Evolutionary conservation across 2,797 vertebrate species (phyloP), one percentile per base, ranked within the genome.

Genomic region (Dromococcyx pavoninus): DNA sequence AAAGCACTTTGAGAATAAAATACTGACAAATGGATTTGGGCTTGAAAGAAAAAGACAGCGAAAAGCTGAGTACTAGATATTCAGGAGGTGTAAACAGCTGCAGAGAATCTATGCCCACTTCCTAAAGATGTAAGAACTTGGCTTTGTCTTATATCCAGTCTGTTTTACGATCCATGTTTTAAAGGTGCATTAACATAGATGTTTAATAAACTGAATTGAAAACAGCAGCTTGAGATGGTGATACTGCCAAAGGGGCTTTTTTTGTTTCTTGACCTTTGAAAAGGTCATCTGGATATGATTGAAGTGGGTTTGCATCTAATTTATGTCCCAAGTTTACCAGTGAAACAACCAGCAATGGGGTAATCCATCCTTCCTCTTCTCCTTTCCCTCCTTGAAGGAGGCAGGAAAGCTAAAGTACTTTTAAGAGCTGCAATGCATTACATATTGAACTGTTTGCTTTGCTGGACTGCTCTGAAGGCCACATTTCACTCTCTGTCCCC

Each of bases 1-100:
- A 79, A 82, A 94, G 85, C 16, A 44, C 74, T 95, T 93, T 0
- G 13, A 80, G 86, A 94, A 80, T 75, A 67, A 91, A 95, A 91
- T 64, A 33, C 78, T 58, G 85, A 56, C 79, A 88, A 92, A 89
- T 54, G 76, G 80, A 62, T 89, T 71, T 73, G 27, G 81, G 67
- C 39, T 89, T 76, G 39, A 67, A 76, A 56, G 74, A 39, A 82
- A 88, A 91, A 67, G 54, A 41, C 3, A 46, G 23, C 25, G 3
- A 10, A 39, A 60, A 65, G 32, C 66, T 58, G 66, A 84, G 48
- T 27, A 28, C 23, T 30, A 35, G 58, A 37, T 41, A 66, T 37
- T 69, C 61, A 46, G 64, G 37, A 69, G 24, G 28, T 64, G 5
- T 46, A 81, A 91, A 84, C 5, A n/a, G 72, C 61, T 76, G 44